Percentiles rank a stretch among this genome's conserved stretches.
Conservation (phyloP, 2,113 vertebrate genomes). For the Pituophis catenifer region DNA sequence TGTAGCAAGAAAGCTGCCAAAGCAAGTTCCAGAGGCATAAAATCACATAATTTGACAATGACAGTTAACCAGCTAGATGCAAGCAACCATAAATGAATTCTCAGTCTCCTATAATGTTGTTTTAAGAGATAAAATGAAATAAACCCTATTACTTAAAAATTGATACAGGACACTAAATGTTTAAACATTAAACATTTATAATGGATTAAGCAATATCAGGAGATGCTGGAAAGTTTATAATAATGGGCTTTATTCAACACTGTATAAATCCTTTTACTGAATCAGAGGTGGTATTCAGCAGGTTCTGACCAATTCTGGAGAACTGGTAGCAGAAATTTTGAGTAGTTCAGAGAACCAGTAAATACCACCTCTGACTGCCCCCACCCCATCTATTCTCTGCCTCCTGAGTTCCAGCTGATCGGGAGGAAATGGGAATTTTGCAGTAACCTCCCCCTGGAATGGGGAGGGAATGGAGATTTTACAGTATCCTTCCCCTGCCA, state of each 20-base stretch:
- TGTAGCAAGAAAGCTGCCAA: slow-evolving; percentile 36
- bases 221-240: not conserved
- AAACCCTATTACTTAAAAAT: slow-evolving; percentile 47
- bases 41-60: slow-evolving; percentile 4
- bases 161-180: slow-evolving; percentile 42
- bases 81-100: slow-evolving; percentile 47
- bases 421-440: too few species aligned
- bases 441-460: too few species aligned
- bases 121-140: slow-evolving; percentile 28
- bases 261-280: slow-evolving; percentile 1
- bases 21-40: slow-evolving; percentile 30
- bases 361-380: too few species aligned
- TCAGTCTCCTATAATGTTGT: slow-evolving; percentile 13
- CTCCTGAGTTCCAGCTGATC: too few species aligned
- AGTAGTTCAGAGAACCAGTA: too few species aligned
- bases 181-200: slow-evolving; percentile 12
- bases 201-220: slow-evolving; percentile 28
- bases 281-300: not conserved
- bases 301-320: too few species aligned
- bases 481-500: too few species aligned
- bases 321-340: too few species aligned
- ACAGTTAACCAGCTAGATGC: slow-evolving; percentile 27
- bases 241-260: not conserved
- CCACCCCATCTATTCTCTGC: too few species aligned
- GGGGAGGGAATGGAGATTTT: too few species aligned